Percentiles rank a stretch among this genome's conserved stretches.
phyloP scores from a whole-genome alignment of 2,888 invertebrate species.

The Hermaeophaga mercurialis region DNA sequence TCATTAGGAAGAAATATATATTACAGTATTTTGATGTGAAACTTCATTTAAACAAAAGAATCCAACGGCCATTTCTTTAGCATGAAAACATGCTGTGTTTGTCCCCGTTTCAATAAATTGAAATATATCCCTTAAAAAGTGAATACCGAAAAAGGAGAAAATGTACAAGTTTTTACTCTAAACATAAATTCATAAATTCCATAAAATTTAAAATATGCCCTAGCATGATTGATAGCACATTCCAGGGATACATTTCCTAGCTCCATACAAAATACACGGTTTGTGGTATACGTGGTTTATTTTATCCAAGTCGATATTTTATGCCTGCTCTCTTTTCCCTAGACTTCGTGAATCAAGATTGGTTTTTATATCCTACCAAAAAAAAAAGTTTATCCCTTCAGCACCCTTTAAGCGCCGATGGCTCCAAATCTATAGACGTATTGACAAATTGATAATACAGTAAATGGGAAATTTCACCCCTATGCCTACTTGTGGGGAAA shows the following conservation, averaged over 20 bases:
- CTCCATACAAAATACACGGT: slow-evolving; percentile 4
- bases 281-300: slow-evolving; percentile 6
- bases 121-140: too few relatives aligned
- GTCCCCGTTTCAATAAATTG: too few relatives aligned
- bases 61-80: too few relatives aligned
- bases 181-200: not conserved
- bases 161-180: not conserved
- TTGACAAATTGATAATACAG: not conserved
- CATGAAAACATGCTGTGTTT: too few relatives aligned
- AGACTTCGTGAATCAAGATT: slow-evolving; percentile 6
- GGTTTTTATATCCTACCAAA: slow-evolving; percentile 4
- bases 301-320: slow-evolving; percentile 10
- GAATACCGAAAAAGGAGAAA: too few relatives aligned
- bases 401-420: not conserved
- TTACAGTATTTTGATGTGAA: too few relatives aligned
- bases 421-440: not conserved
- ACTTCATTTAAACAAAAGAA: too few relatives aligned
- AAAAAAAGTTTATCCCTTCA: slow-evolving; percentile 7
- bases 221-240: slow-evolving; percentile 5
- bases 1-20: too few relatives aligned
- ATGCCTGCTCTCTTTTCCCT: not conserved
- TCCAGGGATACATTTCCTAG: slow-evolving; percentile 3
- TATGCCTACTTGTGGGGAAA: not conserved
- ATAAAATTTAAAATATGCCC: slow-evolving; percentile 9
- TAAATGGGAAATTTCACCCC: not conserved